Evolutionary conservation across 2,113 vertebrate genomes (phyloP).

Genomic region (Meleagris gallopavo): DNA sequence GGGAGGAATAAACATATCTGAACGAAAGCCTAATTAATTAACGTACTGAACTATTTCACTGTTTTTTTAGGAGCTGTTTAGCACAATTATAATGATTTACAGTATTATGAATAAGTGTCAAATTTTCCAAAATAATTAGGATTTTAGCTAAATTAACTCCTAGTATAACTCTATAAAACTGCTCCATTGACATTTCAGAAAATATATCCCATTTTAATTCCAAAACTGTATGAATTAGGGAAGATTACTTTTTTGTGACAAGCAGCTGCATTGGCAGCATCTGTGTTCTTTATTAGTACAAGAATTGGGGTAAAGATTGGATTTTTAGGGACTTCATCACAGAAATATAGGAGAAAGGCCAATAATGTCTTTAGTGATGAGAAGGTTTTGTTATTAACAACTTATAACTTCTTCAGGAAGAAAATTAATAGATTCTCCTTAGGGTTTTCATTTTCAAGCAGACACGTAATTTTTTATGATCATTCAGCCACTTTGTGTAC

Average conservation of each 20-base stretch:
- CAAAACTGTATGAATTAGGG: background rate
- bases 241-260: background rate
- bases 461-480: background rate
- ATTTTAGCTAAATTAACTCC: background rate
- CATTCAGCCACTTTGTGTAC: background rate
- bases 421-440: background rate
- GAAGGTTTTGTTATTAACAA: background rate
- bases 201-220: background rate
- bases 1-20: background rate
- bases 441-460: background rate
- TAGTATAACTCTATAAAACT: background rate
- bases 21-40: conserved; percentile 13
- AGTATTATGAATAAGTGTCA: conserved; percentile 9
- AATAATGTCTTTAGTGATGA: background rate
- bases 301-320: background rate
- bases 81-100: background rate
- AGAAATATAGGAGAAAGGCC: background rate
- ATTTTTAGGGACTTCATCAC: background rate
- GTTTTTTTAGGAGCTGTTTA: background rate
- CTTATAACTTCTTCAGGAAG: background rate
- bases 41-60: background rate
- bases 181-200: background rate
- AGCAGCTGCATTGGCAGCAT: background rate
- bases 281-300: background rate
- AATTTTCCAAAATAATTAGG: background rate